Evolutionary conservation across 2,888 invertebrate genomes (phyloP).

Genomic region (Drosophila trichaetosa): DNA sequence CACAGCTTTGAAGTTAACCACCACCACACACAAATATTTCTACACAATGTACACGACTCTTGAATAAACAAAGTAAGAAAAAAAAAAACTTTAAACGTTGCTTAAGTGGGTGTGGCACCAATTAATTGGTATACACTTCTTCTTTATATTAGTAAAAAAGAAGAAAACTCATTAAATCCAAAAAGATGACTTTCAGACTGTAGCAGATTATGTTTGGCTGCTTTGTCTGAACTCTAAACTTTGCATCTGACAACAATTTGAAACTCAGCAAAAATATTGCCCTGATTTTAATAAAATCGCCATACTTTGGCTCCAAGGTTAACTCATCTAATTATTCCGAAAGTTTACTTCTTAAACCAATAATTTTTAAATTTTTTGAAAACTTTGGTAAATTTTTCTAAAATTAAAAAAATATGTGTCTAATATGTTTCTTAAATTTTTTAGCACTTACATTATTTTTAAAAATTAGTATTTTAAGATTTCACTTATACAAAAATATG

Average conservation of each 20-base stretch:
- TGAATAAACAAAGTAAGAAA: constrained; percentile 20
- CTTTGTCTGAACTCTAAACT: background rate
- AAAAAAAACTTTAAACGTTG: background rate
- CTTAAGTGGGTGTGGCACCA: constrained; percentile 2
- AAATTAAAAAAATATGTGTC: background rate
- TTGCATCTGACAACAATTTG: background rate
- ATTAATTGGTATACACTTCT: background rate
- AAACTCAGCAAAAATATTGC: background rate
- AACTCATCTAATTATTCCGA: background rate
- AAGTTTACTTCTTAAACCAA: background rate
- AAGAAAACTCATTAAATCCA: background rate
- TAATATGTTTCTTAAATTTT: too few species aligned
- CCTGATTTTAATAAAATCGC: background rate
- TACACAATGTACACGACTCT: constrained; percentile 16
- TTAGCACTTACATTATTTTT: too few species aligned
- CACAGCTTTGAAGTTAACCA: constrained; percentile 3
- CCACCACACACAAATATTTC: constrained; percentile 20
- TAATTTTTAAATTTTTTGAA: background rate
- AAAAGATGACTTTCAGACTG: background rate
- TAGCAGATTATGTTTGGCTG: background rate
- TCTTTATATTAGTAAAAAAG: background rate
- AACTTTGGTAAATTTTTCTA: background rate
- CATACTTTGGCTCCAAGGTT: background rate
- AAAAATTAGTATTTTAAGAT: background rate
- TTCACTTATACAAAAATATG: background rate